Evolutionary conservation across 2,888 invertebrate genomes (phyloP), one percentile per base, ranked within the genome.

Genomic region (Chloroclystis v-ata): DNA sequence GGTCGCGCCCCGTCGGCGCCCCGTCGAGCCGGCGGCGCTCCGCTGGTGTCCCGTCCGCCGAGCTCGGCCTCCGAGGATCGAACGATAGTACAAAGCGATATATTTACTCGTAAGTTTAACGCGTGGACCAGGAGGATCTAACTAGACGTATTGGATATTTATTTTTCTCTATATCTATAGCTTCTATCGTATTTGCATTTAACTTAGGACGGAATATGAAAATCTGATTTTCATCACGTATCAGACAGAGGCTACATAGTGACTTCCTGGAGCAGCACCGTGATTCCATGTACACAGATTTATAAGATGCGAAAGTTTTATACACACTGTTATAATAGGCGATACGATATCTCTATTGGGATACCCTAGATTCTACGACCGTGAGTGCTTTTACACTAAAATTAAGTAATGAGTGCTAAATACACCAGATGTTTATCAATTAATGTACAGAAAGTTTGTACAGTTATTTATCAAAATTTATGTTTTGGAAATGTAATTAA

Each of bases 51-150:
- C 54, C 63, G 61, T 65, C 48, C 20, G 20, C 20, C 20, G 20
- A 20, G 20, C n/a, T n/a, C 55, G 57, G 58, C 52, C 59, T 26
- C 3, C 14, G 7, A n/a, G 33, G 44, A 20, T 39, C 46, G 49
- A 76, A 76, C 76, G 65, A 84, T 84, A 86, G 86, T 86, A 86
- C 86, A 86, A 86, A 84, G 68, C 76, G 73, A 73, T 78, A 72
- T 82, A 77, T 77, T 81, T 74, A 75, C 75, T 67, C 72, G 72
- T 81, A 80, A 82, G 79, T 73, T 75, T 75, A 76, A 77, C 77
- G 70, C 71, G 84, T 73, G 85, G 86, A 86, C 86, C 86, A 82
- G 73, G 75, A 78, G 72, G 71, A 74, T 70, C 64, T 69, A 72
- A 71, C 71, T 75, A 78, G 80, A 75, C 73, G 78, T 74, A 72